Evolutionary conservation across 2,113 vertebrate genomes (phyloP), one percentile per base, ranked within the genome.

Genomic region (Picathartes gymnocephalus): DNA sequence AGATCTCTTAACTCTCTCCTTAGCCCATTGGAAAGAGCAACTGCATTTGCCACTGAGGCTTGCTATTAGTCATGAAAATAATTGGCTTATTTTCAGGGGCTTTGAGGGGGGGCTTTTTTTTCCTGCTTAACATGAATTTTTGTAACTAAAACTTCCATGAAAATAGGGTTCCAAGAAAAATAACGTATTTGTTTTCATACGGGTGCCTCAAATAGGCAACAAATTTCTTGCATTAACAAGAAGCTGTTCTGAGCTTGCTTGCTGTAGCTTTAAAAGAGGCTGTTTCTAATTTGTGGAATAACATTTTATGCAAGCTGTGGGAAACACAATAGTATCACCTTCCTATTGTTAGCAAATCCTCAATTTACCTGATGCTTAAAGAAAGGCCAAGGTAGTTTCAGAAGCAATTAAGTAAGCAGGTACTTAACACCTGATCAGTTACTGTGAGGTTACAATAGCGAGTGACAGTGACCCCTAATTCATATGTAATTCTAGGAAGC

Each of bases 351-450:
- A 62, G 90, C 95, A 96, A 98, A 97, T 78, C 89, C 71, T 96
- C 72, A 93, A 44, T 98, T 98, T 98, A 97, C 95, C 90, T 97
- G 95, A 54, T 76, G 72, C 72, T 95, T 96, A 88, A 97, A 96
- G 85, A 79, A 94, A 50, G 76, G 54, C 62, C 85, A 81, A 81
- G 82, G 92, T 96, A 94, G 96, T 97, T 98, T 98, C 94, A 96
- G 97, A 93, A 90, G 92, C 92, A 97, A 97, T 98, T 98, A 98
- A 96, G 93, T 96, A 97, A 96, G 93, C 96, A 95, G 95, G 88
- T 98, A 97, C 93, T 98, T 98, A 97, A 97, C 97, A 97, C 97
- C 96, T 96, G 95, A 96, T 97, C 94, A 96, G 54, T 85, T 97
- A 86, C 87, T 93, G 90, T 78, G 94, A 96, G 90, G 60, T 95